A percentile compares a stretch with the other conserved stretches of the same genome.
phyloP scores from a whole-genome alignment of 1,140 invertebrate genomes.

The Conus betulinus region DNA sequence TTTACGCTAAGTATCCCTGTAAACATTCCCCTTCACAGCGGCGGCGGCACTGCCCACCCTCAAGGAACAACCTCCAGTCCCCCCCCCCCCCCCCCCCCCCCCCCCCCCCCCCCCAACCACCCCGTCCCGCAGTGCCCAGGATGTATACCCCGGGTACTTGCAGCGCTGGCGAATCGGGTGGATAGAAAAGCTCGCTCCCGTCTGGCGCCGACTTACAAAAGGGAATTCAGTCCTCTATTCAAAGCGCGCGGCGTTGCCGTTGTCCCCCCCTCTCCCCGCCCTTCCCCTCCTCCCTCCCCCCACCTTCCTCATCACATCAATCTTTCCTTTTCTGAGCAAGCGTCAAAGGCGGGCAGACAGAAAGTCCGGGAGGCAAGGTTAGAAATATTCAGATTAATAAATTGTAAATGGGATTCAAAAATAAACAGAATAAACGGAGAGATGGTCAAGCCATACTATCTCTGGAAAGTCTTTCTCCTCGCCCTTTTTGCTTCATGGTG shows the following conservation, averaged over 20 bases:
- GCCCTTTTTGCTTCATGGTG: no score
- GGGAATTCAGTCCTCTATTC: slow-evolving; percentile 5
- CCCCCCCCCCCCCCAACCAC: neutral
- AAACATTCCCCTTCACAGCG: slow-evolving; percentile 1
- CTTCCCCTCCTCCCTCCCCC: no score
- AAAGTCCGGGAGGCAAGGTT: no score
- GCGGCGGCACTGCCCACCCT: neutral
- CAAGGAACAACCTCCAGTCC: neutral
- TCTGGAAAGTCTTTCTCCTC: no score
- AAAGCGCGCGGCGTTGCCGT: neutral
- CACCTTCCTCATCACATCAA: neutral
- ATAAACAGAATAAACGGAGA: no score
- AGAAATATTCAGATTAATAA: no score
- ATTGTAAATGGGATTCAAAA: no score
- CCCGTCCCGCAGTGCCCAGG: neutral
- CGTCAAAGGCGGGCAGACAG: neutral
- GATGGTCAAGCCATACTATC: no score
- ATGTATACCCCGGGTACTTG: slow-evolving; percentile 19
- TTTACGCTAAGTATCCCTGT: slow-evolving; percentile 32
- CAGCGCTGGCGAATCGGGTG: neutral
- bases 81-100: neutral
- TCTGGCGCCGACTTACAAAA: slow-evolving; percentile 23
- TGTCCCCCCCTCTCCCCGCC: no score
- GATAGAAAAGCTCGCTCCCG: slow-evolving; percentile 23
- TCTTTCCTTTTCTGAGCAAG: neutral